Evolutionary conservation across 2,888 invertebrate species (phyloP).

Genomic region (Aproaerema taeniolella): DNA sequence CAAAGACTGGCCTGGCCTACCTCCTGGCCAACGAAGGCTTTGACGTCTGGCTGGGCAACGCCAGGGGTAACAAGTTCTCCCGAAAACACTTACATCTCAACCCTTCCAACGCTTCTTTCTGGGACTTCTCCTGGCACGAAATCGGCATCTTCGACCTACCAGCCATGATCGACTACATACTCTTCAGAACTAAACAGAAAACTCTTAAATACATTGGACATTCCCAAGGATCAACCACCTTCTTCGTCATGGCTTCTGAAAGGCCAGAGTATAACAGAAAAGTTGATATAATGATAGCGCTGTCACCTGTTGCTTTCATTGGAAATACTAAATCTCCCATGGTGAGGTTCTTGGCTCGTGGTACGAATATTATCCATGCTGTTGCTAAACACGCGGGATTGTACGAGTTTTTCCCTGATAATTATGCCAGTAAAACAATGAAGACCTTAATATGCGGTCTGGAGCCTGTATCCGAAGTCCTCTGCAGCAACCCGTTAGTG

Average conservation of each 20-base stretch:
- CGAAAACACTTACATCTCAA: conserved; percentile 63
- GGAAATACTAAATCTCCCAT: conserved; percentile 49
- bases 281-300: conserved; percentile 68
- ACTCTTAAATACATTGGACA: conserved; percentile 83
- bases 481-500: conserved; percentile 80
- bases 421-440: conserved; percentile 56
- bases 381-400: conserved; percentile 58
- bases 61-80: conserved; percentile 84
- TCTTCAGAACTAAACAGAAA: conserved; percentile 64
- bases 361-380: conserved; percentile 32
- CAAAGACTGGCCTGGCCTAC: conserved; percentile 48
- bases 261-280: conserved; percentile 75
- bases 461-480: conserved; percentile 50
- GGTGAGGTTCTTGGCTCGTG: conserved; percentile 40
- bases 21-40: conserved; percentile 79
- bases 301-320: conserved; percentile 78
- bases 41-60: conserved; percentile 89
- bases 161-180: conserved; percentile 84
- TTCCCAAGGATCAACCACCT: conserved; percentile 81
- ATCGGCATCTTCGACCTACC: conserved; percentile 88
- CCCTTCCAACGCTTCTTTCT: conserved; percentile 66
- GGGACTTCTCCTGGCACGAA: conserved; percentile 88
- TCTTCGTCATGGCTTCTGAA: conserved; percentile 75
- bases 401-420: conserved; percentile 81
- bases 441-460: conserved; percentile 61